Evolutionary conservation across 2,888 invertebrate genomes (phyloP).

Genomic region (Sipunculus nudus): DNA sequence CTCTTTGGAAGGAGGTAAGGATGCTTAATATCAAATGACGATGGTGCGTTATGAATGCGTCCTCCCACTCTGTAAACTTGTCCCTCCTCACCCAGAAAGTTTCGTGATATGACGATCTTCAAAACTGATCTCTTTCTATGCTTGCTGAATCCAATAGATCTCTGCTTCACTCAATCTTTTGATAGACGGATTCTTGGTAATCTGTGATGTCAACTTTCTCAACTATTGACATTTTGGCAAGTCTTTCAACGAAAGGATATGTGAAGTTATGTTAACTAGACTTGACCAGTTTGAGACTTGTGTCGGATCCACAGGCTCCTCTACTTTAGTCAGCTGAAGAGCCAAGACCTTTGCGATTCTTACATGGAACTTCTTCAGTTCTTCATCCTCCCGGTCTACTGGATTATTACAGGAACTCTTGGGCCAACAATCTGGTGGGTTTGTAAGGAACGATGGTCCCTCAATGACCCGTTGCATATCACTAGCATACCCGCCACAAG

Average conservation of each 20-base stretch:
- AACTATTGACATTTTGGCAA: constrained; percentile 4
- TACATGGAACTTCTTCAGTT: constrained; percentile 12
- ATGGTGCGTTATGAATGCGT: neutral
- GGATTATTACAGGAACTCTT: neutral
- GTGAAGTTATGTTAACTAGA: neutral
- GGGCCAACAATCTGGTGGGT: constrained; percentile 4
- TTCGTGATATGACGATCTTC: constrained; percentile 2
- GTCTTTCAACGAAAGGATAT: neutral
- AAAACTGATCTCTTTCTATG: constrained; percentile 7
- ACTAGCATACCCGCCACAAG: neutral
- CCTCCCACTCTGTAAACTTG: constrained; percentile 11
- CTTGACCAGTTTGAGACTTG: constrained; percentile 5
- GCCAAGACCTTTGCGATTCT: constrained; percentile 2
- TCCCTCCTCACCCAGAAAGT: constrained; percentile 2
- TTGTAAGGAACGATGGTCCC: constrained; percentile 1
- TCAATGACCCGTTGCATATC: neutral
- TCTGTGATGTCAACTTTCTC: neutral
- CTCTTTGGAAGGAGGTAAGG: constrained; percentile 9
- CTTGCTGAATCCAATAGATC: neutral
- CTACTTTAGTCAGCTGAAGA: neutral
- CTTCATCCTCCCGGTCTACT: neutral
- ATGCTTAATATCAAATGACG: constrained; percentile 4
- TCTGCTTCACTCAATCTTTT: neutral
- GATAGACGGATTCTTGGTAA: neutral
- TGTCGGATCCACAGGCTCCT: neutral